A percentile compares a stretch with the other conserved stretches of the same genome.
These are phyloP conservation scores for Aspiorhynchus laticeps DNA, from an alignment of 2,113 vertebrate species.

Conservation along the genomic window DNA sequence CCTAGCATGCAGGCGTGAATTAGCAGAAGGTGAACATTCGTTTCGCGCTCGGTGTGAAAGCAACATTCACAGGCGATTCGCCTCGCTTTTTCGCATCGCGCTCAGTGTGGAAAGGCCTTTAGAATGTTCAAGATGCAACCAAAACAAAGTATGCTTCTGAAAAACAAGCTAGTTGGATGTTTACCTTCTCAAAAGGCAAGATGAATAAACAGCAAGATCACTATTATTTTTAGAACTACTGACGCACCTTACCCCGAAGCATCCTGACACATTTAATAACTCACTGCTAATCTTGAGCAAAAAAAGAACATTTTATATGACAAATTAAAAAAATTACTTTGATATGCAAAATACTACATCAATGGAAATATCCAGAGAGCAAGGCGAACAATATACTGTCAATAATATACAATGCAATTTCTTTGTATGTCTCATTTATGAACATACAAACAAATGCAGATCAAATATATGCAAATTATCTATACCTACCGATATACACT, in stretches of 20 bases:
- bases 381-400: not conserved
- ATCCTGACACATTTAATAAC: not conserved
- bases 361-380: not conserved
- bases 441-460: not conserved
- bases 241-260: not conserved
- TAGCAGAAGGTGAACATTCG: too few relatives aligned
- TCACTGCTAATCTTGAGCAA: not conserved
- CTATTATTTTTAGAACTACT: not conserved
- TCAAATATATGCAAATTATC: too few relatives aligned
- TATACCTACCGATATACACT: too few relatives aligned
- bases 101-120: too few relatives aligned
- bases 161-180: not conserved
- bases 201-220: slow-evolving; percentile 1
- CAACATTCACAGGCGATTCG: too few relatives aligned
- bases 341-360: not conserved
- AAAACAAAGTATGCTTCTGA: not conserved
- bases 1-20: too few relatives aligned
- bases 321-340: not conserved
- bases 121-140: not conserved
- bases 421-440: not conserved
- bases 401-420: not conserved
- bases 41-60: too few relatives aligned
- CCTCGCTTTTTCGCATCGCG: too few relatives aligned
- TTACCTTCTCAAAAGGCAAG: not conserved
- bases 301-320: not conserved